Base-by-base conservation (phyloP, 2,888 invertebrate genomes). In the Sinotaia quadrata region DNA sequence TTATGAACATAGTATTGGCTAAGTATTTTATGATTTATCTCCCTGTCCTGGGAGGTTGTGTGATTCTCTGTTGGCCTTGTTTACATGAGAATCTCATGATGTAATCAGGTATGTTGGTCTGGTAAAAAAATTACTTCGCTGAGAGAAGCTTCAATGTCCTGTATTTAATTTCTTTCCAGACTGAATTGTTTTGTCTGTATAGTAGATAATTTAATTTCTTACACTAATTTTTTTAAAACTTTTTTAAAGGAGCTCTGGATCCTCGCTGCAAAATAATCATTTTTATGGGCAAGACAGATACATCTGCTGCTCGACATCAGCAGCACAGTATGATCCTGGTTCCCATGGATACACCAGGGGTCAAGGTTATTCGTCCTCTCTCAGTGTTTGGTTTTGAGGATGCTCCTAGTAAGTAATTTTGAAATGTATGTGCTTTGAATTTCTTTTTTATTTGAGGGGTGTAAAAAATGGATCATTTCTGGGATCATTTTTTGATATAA, bases 241-340 rank as follows among this genome's bases (percentile, higher is more conserved):
- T n/a, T n/a, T n/a, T n/a, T n/a, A 47, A 62, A 80, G 88, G 89
- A 72, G 89, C 88, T 7, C 76, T 87, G 44, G 87, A 90, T 78
- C 89, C 89, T 3, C 72, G 85, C 3, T 89, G 89, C 79, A 85
- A 87, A 69, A 69, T 90, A 34, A 84, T 85, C 78, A 84, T 90
- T 56, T 89, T 90, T 75, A 90, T 90, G 90, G 90, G 90, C 24
- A 87, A 89, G 74, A 88, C 88, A 18, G 81, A 85, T 68, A 75
- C 82, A 2, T 71, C 72, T 34, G 87, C 84, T 2, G 76, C 82
- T 1, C 76, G 78, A 8, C 87, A 89, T 75, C 72, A 73, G 41
- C 89, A 89, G 76, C 90, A 90, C 75, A 88, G 88, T 60, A 89
- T 90, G 89, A 85, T 90, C 24, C 78, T 90, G 3, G 88, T 90